Evolutionary conservation across 2,797 vertebrate genomes (phyloP), one percentile per base, ranked within the genome.

Genomic region (Distichodus sexfasciatus): DNA sequence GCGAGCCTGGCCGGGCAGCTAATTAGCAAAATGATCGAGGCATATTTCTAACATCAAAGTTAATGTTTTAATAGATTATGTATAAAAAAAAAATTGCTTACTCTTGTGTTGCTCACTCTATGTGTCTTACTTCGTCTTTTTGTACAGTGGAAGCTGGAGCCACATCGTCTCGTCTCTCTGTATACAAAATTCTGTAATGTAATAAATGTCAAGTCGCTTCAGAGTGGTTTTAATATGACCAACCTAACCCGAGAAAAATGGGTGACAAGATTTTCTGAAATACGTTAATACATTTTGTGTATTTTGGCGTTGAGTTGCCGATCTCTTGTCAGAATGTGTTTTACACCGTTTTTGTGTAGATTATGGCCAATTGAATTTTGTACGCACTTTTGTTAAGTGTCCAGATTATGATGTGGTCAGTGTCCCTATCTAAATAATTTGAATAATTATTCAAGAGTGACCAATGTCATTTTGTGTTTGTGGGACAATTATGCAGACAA

Each of bases 401-500:
- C 46, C 46, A 61, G 15, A 12, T 61, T 28, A n/a, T 61, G 7
- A 51, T 38, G 44, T 24, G 21, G 46, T 63, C 36, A 41, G 12
- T 47, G 31, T 3, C 28, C 5, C n/a, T 53, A 14, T 48, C 29
- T 43, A 23, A 19, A 44, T 1, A 6, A 12, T 54, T 53, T 44
- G 9, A 66, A 66, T 35, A 66, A 60, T 66, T n/a, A n/a, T n/a
- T n/a, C 46, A 53, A 5, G 26, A 64, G 29, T 19, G 29, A 36
- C 59, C 9, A 10, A 29, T 35, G 2, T 2, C 28, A 21, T 44
- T n/a, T 43, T 28, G n/a, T 72, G 64, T 75, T 64, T 62, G 66
- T 31, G 19, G 62, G 36, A 46, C 43, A 68, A 36, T 71, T 68
- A 59, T 36, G 46, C 68, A 14, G 38, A 23, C 6, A 55, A 65